A percentile compares a stretch with the other conserved stretches of the same genome.
Evolutionary conservation across 1,140 invertebrate genomes (phyloP).

Genomic region (Plutomurus gul): DNA sequence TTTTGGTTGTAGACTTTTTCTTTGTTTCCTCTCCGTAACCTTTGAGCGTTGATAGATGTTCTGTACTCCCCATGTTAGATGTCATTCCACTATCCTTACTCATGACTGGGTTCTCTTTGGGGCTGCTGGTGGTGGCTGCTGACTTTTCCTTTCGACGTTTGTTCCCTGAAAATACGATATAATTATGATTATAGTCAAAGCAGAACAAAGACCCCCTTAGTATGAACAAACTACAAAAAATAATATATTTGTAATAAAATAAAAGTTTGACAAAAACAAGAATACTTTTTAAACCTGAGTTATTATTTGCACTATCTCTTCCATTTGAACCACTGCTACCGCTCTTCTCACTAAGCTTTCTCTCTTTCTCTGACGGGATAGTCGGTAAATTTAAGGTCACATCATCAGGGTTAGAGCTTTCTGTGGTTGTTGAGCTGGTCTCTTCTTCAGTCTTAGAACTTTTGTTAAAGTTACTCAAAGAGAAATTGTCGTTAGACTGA

Average conservation of each 20-base stretch:
- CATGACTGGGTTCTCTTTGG: not conserved
- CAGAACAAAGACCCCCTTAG: too few relatives aligned
- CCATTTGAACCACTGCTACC: slow-evolving; percentile 34
- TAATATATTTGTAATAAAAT: too few relatives aligned
- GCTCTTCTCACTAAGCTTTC: slow-evolving; percentile 57
- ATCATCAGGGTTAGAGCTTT: slow-evolving; percentile 68
- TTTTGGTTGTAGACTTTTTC: slow-evolving; percentile 13
- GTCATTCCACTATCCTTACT: not conserved
- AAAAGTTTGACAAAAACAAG: not conserved
- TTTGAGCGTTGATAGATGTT: not conserved
- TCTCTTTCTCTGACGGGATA: slow-evolving; percentile 61
- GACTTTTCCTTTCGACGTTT: not conserved
- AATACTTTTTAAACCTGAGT: not conserved
- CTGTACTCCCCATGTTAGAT: not conserved
- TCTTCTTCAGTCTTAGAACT: slow-evolving; percentile 60
- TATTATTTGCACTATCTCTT: not conserved
- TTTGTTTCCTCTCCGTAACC: not conserved
- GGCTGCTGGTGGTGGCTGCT: not conserved
- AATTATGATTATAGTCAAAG: too few relatives aligned
- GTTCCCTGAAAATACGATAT: not conserved
- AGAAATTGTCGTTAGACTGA: slow-evolving; percentile 1
- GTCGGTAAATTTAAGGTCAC: slow-evolving; percentile 60
- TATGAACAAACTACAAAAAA: too few relatives aligned
- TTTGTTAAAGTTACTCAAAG: slow-evolving; percentile 47
- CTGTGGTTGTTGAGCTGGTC: slow-evolving; percentile 73